These are phyloP conservation scores for Sesia apiformis DNA, from an alignment of 2,888 invertebrate species.

Conservation along the genomic window DNA sequence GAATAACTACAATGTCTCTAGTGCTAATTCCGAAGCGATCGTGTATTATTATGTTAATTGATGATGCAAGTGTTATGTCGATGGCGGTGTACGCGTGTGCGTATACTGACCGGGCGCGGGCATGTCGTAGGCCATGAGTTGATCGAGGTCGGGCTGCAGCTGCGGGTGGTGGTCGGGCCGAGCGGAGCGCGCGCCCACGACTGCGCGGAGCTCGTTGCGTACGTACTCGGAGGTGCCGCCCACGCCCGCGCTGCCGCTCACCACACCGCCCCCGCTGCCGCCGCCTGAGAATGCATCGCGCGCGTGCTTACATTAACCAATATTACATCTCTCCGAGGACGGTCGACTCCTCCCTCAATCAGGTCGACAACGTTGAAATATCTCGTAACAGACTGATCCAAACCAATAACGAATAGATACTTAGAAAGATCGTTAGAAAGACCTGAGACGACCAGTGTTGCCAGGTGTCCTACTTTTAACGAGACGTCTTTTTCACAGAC, in stretches of 20 bases:
- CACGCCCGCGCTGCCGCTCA: conserved; percentile 59
- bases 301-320: conserved; percentile 13
- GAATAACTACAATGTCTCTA: no score
- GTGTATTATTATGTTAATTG: no score
- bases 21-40: no score
- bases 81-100: not conserved
- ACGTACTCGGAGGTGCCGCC: conserved; percentile 89
- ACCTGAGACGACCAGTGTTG: no score
- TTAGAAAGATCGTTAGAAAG: not conserved
- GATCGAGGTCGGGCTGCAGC: conserved; percentile 79
- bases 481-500: no score
- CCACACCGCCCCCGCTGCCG: conserved; percentile 17
- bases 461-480: no score
- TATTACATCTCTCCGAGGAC: not conserved
- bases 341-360: conserved; percentile 4
- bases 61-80: no score
- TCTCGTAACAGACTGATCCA: conserved; percentile 20
- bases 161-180: conserved; percentile 63
- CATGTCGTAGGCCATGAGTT: conserved; percentile 81
- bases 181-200: conserved; percentile 87
- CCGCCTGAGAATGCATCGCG: conserved; percentile 13
- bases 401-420: conserved; percentile 5
- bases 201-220: conserved; percentile 91
- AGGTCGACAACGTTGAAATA: not conserved
- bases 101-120: conserved; percentile 70